A percentile compares a stretch with the other conserved stretches of the same genome.
Conservation (phyloP, 2,888 invertebrate genomes). For the Yponomeuta malinellus region DNA sequence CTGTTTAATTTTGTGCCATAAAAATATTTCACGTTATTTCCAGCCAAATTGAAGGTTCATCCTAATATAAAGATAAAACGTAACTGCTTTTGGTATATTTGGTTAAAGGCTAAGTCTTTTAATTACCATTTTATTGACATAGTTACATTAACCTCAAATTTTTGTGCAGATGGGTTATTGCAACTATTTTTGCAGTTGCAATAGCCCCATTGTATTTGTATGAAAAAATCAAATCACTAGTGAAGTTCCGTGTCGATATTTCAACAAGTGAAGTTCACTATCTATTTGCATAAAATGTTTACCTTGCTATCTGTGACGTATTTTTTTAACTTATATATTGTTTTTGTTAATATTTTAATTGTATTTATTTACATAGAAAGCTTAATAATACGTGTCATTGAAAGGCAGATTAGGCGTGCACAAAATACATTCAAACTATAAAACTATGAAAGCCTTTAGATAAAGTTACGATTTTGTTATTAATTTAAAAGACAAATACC, state of each 20-base stretch:
- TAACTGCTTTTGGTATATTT: constrained; percentile 7
- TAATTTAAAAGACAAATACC: neutral
- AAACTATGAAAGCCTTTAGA: constrained; percentile 2
- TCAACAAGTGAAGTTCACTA: constrained; percentile 3
- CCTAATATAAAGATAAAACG: constrained; percentile 1
- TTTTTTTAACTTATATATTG: neutral
- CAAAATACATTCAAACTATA: constrained; percentile 1
- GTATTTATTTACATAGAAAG: neutral
- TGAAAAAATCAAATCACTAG: constrained; percentile 3
- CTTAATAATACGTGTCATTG: constrained; percentile 1
- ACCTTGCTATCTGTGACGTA: neutral
- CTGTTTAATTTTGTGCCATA: neutral
- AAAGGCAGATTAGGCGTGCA: constrained; percentile 4
- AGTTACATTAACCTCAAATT: constrained; percentile 4
- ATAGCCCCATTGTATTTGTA: constrained; percentile 3
- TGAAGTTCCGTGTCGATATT: neutral
- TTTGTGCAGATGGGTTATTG: neutral
- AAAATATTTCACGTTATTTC: neutral
- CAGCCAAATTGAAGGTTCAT: neutral
- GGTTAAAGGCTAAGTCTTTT: neutral
- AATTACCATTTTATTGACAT: constrained; percentile 3
- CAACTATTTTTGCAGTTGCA: constrained; percentile 1
- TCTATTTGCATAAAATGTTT: constrained; percentile 3
- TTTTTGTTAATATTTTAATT: constrained; percentile 2
- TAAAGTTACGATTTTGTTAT: neutral